Evolutionary conservation across 2,888 invertebrate genomes (phyloP).

Genomic region (Tholera decimalis): DNA sequence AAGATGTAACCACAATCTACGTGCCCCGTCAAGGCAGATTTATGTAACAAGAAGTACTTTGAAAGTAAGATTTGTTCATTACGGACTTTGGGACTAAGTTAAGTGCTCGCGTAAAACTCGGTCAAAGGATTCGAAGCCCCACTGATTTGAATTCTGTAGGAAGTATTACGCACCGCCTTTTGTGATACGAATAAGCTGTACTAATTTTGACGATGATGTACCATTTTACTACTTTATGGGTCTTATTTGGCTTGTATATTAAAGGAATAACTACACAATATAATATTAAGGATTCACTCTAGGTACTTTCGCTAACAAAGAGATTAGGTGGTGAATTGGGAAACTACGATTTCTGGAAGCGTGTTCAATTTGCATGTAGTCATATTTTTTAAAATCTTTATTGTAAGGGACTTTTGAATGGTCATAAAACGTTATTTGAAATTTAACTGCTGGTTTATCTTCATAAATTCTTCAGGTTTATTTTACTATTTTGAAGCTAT

Average conservation of each 20-base stretch:
- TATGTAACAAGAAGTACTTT: conserved; percentile 25
- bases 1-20: conserved; percentile 26
- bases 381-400: too few relatives aligned
- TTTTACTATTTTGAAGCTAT: too few relatives aligned
- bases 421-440: too few relatives aligned
- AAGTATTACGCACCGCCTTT: conserved; percentile 11
- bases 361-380: too few relatives aligned
- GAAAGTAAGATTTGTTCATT: conserved; percentile 38
- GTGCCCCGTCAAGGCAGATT: conserved; percentile 25
- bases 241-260: neutral
- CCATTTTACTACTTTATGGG: neutral
- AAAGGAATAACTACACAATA: neutral
- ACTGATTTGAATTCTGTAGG: conserved; percentile 26
- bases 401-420: too few relatives aligned
- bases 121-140: conserved; percentile 29
- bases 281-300: neutral
- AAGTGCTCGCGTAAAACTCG: conserved; percentile 25
- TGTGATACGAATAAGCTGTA: neutral
- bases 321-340: too few relatives aligned
- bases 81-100: conserved; percentile 22
- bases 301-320: neutral
- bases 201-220: neutral
- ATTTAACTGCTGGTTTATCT: too few relatives aligned
- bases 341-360: neutral
- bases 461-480: too few relatives aligned